Percentiles rank a stretch among this genome's conserved stretches.
Evolutionary conservation across 2,888 invertebrate species (phyloP).

Genomic region (Aplocera efformata): DNA sequence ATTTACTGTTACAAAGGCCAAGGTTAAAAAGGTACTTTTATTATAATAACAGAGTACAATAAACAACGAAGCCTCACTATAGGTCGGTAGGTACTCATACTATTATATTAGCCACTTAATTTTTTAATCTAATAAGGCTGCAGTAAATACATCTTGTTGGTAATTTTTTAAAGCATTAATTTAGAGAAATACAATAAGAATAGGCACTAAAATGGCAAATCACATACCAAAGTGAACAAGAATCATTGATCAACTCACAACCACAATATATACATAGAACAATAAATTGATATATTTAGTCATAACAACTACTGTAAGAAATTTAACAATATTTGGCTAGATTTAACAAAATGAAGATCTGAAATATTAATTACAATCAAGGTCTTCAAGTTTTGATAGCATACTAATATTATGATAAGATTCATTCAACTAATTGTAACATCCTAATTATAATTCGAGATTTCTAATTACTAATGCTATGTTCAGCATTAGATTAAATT

Average conservation of each 20-base stretch:
- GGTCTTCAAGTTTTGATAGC: not conserved
- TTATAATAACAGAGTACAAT: no score
- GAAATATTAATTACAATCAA: slow-evolving; percentile 12
- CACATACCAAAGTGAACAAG: slow-evolving; percentile 64
- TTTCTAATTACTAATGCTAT: slow-evolving; percentile 13
- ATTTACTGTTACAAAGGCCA: no score
- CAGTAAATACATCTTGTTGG: slow-evolving; percentile 32
- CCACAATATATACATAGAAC: slow-evolving; percentile 60
- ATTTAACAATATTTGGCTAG: slow-evolving; percentile 14
- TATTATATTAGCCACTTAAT: no score
- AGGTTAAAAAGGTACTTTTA: no score
- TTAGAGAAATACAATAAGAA: slow-evolving; percentile 52
- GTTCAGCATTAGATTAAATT: slow-evolving; percentile 15
- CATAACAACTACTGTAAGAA: slow-evolving; percentile 5
- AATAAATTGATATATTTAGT: slow-evolving; percentile 20
- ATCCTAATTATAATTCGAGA: slow-evolving; percentile 17
- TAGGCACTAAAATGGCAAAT: slow-evolving; percentile 77
- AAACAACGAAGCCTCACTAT: no score
- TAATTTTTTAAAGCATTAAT: slow-evolving; percentile 44
- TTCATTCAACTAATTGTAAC: slow-evolving; percentile 4
- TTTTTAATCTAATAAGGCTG: not conserved
- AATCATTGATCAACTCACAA: slow-evolving; percentile 63
- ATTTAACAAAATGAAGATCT: slow-evolving; percentile 3
- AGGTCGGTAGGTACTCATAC: no score
- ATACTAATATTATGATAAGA: not conserved